phyloP scores from a whole-genome alignment of 2,888 invertebrate genomes.

The Parnassius mnemosyne region DNA sequence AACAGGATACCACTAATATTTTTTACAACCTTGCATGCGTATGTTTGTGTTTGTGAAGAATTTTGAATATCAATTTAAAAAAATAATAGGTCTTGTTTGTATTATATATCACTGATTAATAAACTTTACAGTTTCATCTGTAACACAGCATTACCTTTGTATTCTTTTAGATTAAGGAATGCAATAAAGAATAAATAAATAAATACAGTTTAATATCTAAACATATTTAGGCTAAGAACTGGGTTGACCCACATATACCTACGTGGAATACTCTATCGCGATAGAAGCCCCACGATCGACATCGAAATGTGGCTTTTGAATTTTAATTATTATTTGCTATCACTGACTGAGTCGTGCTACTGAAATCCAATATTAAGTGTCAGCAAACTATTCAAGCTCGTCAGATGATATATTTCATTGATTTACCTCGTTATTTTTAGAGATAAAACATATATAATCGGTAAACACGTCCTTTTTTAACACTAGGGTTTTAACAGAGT shows the following conservation, averaged over 20 bases:
- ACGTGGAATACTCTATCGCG: conserved; percentile 51
- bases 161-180: too few species aligned
- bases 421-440: not conserved
- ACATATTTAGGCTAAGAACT: conserved; percentile 36
- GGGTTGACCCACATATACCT: conserved; percentile 56
- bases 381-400: conserved; percentile 23
- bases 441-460: too few species aligned
- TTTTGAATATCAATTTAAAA: conserved; percentile 26
- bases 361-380: conserved; percentile 29
- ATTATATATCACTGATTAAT: too few species aligned
- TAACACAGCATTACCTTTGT: conserved; percentile 5
- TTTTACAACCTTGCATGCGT: conserved; percentile 21
- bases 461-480: too few species aligned
- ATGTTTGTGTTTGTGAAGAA: conserved; percentile 13
- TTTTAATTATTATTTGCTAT: conserved; percentile 55
- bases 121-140: too few species aligned
- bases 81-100: conserved; percentile 28
- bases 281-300: conserved; percentile 50
- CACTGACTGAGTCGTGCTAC: conserved; percentile 24
- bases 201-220: conserved; percentile 27
- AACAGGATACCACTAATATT: conserved; percentile 1
- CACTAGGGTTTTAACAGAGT: too few species aligned
- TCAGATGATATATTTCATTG: conserved; percentile 6
- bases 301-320: conserved; percentile 57
- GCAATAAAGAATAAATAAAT: too few species aligned